Percentiles rank a stretch among this genome's conserved stretches.
phyloP scores from a whole-genome alignment of 2,113 vertebrate species.

The Ancistrus triradiatus region DNA sequence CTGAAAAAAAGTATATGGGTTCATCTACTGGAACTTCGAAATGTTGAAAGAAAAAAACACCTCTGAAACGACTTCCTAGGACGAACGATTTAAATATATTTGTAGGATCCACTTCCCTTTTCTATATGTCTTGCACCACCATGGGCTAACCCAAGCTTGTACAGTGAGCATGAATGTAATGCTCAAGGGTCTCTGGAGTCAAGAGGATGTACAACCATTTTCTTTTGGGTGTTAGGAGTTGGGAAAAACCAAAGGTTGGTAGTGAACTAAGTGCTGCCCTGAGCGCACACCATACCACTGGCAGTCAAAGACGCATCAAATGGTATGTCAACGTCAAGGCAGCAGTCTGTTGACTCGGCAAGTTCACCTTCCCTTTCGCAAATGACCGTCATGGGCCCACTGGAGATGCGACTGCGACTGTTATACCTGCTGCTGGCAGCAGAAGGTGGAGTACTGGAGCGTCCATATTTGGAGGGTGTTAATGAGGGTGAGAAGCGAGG shows the following conservation, averaged over 20 bases:
- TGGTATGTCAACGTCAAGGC: constrained; percentile 32
- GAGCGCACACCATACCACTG: constrained; percentile 52
- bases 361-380: constrained; percentile 80
- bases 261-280: constrained; percentile 55
- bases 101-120: neutral
- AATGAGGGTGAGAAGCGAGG: constrained; percentile 66
- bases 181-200: constrained; percentile 13
- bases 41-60: neutral
- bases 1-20: constrained; percentile 24
- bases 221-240: neutral
- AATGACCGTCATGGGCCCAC: constrained; percentile 89
- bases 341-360: constrained; percentile 62
- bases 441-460: constrained; percentile 82
- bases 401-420: constrained; percentile 76
- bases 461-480: constrained; percentile 63
- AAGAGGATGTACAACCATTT: neutral
- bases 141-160: constrained; percentile 21
- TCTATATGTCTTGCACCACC: constrained; percentile 13
- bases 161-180: constrained; percentile 1
- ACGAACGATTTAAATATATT: constrained; percentile 10
- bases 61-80: constrained; percentile 12
- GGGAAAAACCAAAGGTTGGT: neutral
- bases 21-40: constrained; percentile 12
- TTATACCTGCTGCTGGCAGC: constrained; percentile 83
- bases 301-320: constrained; percentile 41